phyloP scores from a whole-genome alignment of 1,140 invertebrate species.

The Pachypsylla venusta region DNA sequence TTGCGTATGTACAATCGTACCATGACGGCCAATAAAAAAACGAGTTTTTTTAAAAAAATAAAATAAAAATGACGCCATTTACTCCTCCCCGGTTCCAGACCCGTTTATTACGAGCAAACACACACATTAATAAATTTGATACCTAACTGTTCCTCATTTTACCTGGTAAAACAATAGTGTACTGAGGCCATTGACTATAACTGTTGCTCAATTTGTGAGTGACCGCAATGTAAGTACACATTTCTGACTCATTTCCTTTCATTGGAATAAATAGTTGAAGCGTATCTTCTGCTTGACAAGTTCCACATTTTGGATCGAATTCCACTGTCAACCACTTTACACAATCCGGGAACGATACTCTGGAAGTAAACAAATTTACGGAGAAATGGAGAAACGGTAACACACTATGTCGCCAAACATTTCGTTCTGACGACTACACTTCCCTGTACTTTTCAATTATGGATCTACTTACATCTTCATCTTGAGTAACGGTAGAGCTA shows the following conservation, averaged over 20 bases:
- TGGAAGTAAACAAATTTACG: slow-evolving; percentile 28
- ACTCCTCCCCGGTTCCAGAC: too few relatives aligned
- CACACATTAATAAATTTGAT: too few relatives aligned
- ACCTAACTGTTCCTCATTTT: too few relatives aligned
- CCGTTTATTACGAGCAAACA: too few relatives aligned
- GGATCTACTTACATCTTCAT: too few relatives aligned
- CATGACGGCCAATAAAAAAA: too few relatives aligned
- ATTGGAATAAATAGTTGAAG: slow-evolving; percentile 71
- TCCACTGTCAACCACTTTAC: slow-evolving; percentile 87
- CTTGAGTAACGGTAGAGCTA: too few relatives aligned
- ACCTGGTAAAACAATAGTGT: slow-evolving; percentile 71
- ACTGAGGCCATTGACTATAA: slow-evolving; percentile 69
- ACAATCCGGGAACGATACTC: slow-evolving; percentile 71
- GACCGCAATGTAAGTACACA: slow-evolving; percentile 47
- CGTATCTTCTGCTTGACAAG: slow-evolving; percentile 84
- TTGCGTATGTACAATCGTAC: too few relatives aligned
- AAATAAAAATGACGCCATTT: too few relatives aligned
- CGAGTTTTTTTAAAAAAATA: too few relatives aligned
- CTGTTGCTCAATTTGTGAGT: slow-evolving; percentile 52
- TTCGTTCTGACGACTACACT: too few relatives aligned
- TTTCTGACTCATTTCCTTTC: slow-evolving; percentile 1
- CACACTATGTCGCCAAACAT: neutral
- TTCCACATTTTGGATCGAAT: slow-evolving; percentile 83
- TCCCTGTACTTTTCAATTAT: too few relatives aligned
- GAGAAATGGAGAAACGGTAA: neutral